These are phyloP conservation scores for Oxyscelio sp. DNA, from an alignment of 2,888 invertebrate genomes.

Conservation along the genomic window DNA sequence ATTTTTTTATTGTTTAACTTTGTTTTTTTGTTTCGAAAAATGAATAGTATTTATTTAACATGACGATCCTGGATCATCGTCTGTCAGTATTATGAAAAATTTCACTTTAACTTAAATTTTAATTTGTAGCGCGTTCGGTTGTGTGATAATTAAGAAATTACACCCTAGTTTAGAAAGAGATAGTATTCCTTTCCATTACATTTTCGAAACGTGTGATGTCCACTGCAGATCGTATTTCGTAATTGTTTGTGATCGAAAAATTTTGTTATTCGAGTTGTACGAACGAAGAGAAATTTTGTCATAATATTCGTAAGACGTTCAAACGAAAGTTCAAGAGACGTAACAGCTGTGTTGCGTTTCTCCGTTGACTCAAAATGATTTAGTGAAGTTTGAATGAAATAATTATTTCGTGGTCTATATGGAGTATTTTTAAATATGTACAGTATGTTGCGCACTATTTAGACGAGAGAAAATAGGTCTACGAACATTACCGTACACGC, in stretches of 20 bases:
- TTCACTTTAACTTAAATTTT: conserved; percentile 14
- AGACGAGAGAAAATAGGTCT: conserved; percentile 80
- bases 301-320: conserved; percentile 46
- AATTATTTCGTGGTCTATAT: conserved; percentile 79
- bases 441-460: conserved; percentile 84
- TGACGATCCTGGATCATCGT: conserved; percentile 41
- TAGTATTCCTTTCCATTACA: background rate
- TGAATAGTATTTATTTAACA: conserved; percentile 48
- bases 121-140: conserved; percentile 8
- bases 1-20: too few species aligned
- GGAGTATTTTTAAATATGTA: conserved; percentile 81
- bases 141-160: background rate
- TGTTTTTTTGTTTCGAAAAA: too few species aligned
- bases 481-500: conserved; percentile 79
- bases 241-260: conserved; percentile 18
- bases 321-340: conserved; percentile 3
- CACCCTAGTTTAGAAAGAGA: background rate
- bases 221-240: conserved; percentile 16
- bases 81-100: conserved; percentile 58
- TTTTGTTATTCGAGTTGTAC: conserved; percentile 29
- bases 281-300: conserved; percentile 46
- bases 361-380: conserved; percentile 3
- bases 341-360: background rate
- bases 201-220: conserved; percentile 18
- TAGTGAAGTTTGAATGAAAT: conserved; percentile 48